Evolutionary conservation across 2,113 vertebrate genomes (phyloP).

Genomic region (Okapia johnstoni): DNA sequence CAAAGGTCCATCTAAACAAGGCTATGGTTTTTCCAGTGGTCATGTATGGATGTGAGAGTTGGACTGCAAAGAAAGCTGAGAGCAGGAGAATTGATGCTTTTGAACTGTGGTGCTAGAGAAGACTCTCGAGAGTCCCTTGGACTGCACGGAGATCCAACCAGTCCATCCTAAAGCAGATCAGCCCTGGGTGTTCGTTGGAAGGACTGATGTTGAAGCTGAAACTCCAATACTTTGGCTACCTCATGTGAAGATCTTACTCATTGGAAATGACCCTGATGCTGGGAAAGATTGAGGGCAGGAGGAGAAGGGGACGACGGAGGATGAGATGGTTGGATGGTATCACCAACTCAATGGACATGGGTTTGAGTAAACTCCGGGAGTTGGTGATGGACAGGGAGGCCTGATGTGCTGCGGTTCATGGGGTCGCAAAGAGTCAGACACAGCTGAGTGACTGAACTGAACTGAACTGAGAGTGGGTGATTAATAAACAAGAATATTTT

Average conservation of each 20-base stretch:
- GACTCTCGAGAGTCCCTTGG: background rate
- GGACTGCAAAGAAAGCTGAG: background rate
- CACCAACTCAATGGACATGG: background rate
- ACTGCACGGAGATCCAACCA: background rate
- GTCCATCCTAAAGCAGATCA: background rate
- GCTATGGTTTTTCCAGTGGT: background rate
- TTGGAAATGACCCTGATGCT: background rate
- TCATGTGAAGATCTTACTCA: rapidly evolving
- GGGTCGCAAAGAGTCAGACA: background rate
- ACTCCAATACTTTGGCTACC: background rate
- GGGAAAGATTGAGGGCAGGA: background rate
- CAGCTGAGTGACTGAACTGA: rapidly evolving
- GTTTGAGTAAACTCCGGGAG: background rate
- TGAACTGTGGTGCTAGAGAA: background rate
- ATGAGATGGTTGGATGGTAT: background rate
- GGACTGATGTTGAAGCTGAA: background rate
- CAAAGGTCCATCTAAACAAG: background rate
- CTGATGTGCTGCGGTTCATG: background rate
- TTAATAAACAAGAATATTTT: background rate
- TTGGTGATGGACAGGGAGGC: background rate
- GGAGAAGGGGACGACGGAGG: background rate
- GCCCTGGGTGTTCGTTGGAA: background rate
- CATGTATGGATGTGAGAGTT: background rate
- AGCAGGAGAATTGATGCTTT: rapidly evolving
- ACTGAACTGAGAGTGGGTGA: background rate